Conservation (phyloP, 2,888 invertebrate species). For the Rhingia rostrata region DNA sequence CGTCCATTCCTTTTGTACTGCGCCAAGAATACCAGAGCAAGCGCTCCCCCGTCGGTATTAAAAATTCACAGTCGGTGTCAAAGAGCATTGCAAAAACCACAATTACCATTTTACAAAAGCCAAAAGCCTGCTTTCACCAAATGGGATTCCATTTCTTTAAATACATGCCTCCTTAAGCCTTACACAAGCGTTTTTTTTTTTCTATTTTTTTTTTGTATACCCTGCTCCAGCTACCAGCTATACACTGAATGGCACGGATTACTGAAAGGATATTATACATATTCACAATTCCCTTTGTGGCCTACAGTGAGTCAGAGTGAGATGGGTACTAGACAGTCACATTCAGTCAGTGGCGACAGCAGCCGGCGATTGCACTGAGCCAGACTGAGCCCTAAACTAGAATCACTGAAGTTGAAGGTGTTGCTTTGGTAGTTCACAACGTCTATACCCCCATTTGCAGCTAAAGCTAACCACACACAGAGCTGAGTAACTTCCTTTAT, state of each 20-base stretch:
- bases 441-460: slow-evolving; percentile 15
- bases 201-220: neutral
- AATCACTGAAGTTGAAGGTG: slow-evolving; percentile 68
- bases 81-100: slow-evolving; percentile 73
- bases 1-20: no score
- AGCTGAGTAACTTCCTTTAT: slow-evolving; percentile 62
- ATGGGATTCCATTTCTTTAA: slow-evolving; percentile 67
- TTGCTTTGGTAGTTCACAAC: slow-evolving; percentile 70
- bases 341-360: slow-evolving; percentile 31
- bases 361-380: slow-evolving; percentile 17
- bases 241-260: slow-evolving; percentile 65
- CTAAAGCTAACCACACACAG: slow-evolving; percentile 62
- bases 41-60: slow-evolving; percentile 40
- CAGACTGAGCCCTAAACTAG: slow-evolving; percentile 43
- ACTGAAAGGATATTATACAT: slow-evolving; percentile 61
- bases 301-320: slow-evolving; percentile 44
- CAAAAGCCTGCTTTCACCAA: slow-evolving; percentile 70
- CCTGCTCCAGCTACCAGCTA: slow-evolving; percentile 15
- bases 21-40: neutral
- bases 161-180: slow-evolving; percentile 49
- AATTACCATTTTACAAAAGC: slow-evolving; percentile 74
- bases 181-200: slow-evolving; percentile 12
- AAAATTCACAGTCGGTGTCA: slow-evolving; percentile 72
- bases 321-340: slow-evolving; percentile 41
- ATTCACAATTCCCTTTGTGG: slow-evolving; percentile 69